Percentiles rank a stretch among this genome's conserved stretches.
Evolutionary conservation across 2,888 invertebrate genomes (phyloP).

Genomic region (Epistrophella euchroma): DNA sequence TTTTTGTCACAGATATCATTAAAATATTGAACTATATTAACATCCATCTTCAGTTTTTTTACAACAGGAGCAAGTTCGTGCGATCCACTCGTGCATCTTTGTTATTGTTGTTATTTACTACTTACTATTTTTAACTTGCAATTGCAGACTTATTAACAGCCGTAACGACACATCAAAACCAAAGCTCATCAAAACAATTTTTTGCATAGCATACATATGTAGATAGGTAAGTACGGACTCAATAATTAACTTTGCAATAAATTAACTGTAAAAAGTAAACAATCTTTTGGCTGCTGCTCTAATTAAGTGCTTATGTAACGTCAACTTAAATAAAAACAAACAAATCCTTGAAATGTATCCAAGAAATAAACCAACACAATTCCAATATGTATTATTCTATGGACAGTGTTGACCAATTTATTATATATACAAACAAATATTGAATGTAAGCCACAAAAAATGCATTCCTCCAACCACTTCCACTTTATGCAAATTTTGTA

Average conservation of each 20-base stretch:
- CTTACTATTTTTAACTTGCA: too few species aligned
- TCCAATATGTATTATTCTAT: constrained; percentile 49
- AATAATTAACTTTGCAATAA: not conserved
- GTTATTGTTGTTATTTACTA: too few species aligned
- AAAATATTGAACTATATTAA: too few species aligned
- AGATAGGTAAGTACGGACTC: too few species aligned
- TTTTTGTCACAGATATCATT: too few species aligned
- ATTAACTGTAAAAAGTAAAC: not conserved
- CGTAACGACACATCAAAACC: too few species aligned
- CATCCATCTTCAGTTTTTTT: too few species aligned
- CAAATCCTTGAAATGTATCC: constrained; percentile 66
- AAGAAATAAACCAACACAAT: constrained; percentile 49
- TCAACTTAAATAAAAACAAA: not conserved
- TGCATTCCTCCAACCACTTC: constrained; percentile 37
- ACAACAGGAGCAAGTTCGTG: too few species aligned
- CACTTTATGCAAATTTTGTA: constrained; percentile 37
- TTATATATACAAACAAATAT: not conserved
- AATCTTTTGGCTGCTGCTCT: constrained; percentile 31
- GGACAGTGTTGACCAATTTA: constrained; percentile 11
- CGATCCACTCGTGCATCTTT: too few species aligned
- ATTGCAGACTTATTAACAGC: too few species aligned
- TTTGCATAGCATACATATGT: too few species aligned
- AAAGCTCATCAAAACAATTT: too few species aligned
- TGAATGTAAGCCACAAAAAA: constrained; percentile 12
- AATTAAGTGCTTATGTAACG: constrained; percentile 18